Evolutionary conservation across 2,797 vertebrate genomes (phyloP).

Genomic region (Buceros bicornis): DNA sequence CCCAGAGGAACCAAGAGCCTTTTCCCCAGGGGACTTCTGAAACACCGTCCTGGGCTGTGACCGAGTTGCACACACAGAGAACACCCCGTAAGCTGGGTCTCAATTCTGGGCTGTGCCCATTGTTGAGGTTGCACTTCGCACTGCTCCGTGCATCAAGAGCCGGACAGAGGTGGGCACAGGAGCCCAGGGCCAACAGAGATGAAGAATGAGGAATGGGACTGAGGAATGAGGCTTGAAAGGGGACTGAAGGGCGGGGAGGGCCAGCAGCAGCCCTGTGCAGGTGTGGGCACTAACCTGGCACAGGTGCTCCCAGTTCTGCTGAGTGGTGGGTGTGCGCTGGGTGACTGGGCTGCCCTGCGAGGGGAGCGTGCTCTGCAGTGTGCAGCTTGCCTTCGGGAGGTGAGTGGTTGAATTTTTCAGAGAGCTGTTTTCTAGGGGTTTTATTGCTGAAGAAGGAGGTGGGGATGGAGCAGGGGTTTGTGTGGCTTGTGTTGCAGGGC

Average conservation of each 20-base stretch:
- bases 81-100: neutral
- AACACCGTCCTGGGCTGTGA: neutral
- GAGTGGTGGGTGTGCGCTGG: neutral
- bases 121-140: accelerated
- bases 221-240: neutral
- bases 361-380: accelerated
- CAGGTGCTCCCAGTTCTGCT: accelerated
- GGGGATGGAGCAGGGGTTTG: neutral
- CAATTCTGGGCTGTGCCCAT: accelerated
- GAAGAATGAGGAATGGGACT: neutral
- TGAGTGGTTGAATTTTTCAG: neutral
- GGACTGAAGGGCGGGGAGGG: neutral
- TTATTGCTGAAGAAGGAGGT: neutral
- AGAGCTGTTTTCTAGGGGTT: neutral
- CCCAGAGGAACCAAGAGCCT: neutral
- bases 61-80: neutral
- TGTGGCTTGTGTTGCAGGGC: neutral
- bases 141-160: neutral
- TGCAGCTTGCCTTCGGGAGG: neutral
- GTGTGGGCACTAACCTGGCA: neutral
- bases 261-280: neutral
- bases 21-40: neutral
- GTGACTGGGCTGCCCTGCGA: neutral
- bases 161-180: too few relatives aligned
- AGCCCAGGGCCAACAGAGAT: too few relatives aligned